These are phyloP conservation scores for Equus przewalskii DNA, from an alignment of 2,113 vertebrate genomes.

Conservation along the genomic window DNA sequence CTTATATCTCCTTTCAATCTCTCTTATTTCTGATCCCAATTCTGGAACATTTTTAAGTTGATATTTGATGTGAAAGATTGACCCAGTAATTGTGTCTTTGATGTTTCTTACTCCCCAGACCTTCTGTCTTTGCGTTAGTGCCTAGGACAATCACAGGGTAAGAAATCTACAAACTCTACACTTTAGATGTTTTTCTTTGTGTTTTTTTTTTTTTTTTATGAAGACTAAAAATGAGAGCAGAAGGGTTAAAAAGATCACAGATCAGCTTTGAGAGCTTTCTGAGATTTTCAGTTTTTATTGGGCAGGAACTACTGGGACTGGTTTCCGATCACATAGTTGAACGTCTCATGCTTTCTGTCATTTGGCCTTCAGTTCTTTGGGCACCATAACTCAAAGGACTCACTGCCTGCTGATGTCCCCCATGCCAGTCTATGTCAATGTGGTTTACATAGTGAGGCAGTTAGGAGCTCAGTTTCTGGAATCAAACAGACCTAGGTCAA, in stretches of 20 bases:
- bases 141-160: neutral
- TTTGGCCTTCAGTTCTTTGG: neutral
- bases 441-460: neutral
- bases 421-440: accelerated
- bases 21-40: neutral
- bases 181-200: neutral
- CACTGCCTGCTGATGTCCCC: neutral
- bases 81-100: neutral
- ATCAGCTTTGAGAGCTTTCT: neutral
- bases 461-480: neutral
- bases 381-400: neutral
- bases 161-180: neutral
- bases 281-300: neutral
- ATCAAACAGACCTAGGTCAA: neutral
- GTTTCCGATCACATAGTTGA: neutral
- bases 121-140: neutral
- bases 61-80: neutral
- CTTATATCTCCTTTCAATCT: neutral
- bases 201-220: neutral
- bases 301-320: accelerated
- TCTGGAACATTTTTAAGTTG: neutral
- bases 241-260: neutral
- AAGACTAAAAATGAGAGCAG: neutral
- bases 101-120: neutral
- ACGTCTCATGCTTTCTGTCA: neutral